These are phyloP conservation scores for Stenodema calcarata DNA, from an alignment of 2,888 invertebrate species.

Conservation along the genomic window DNA sequence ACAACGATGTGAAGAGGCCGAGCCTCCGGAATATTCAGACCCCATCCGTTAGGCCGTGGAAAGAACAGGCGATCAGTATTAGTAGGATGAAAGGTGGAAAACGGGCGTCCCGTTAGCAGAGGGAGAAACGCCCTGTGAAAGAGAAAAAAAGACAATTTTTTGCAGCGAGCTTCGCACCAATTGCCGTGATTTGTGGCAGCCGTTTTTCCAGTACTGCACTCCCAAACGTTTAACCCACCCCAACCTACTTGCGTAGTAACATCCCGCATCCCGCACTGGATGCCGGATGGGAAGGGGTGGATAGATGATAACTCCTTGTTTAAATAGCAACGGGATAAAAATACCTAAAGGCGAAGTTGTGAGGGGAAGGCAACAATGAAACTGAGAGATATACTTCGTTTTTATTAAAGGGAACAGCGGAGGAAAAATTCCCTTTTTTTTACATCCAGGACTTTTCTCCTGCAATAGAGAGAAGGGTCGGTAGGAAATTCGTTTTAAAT, in stretches of 20 bases:
- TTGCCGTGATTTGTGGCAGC: slow-evolving; percentile 9
- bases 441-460: not conserved
- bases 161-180: not conserved
- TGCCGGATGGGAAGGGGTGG: not conserved
- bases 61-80: slow-evolving; percentile 11
- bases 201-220: not conserved
- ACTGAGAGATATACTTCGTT: slow-evolving; percentile 32
- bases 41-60: slow-evolving; percentile 1
- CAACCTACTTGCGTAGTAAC: not conserved
- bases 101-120: not conserved
- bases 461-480: not conserved
- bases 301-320: slow-evolving; percentile 9
- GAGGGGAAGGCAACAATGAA: slow-evolving; percentile 13
- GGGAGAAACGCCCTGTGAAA: not conserved
- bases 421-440: not conserved
- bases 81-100: not conserved
- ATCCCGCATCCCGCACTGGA: not conserved
- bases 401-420: slow-evolving; percentile 14
- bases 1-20: not conserved
- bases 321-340: not conserved
- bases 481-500: not conserved
- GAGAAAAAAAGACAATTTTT: not conserved
- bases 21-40: not conserved
- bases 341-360: not conserved
- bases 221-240: not conserved